These are phyloP conservation scores for Ivindomyrus marchei DNA, from an alignment of 2,113 vertebrate genomes.

Conservation along the genomic window DNA sequence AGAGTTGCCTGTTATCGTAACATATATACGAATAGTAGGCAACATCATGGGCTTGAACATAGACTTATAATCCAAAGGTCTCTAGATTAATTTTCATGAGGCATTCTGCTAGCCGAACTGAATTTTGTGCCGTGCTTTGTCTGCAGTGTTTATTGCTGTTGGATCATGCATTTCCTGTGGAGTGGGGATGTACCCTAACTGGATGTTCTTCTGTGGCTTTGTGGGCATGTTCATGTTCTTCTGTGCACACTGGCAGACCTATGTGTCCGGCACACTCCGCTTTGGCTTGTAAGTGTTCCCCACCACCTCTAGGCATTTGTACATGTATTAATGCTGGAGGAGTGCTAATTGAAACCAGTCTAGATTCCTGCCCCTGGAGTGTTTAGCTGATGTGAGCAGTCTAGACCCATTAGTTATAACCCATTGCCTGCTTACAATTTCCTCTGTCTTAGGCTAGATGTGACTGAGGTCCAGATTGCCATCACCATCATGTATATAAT, in stretches of 20 bases:
- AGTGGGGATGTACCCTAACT: slow-evolving; percentile 73
- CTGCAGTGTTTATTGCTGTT: slow-evolving; percentile 81
- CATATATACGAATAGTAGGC: neutral
- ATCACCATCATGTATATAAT: slow-evolving; percentile 76
- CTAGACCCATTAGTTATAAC: neutral
- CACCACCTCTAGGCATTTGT: neutral
- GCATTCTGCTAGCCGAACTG: neutral
- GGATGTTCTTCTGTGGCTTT: slow-evolving; percentile 91
- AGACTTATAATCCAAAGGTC: neutral
- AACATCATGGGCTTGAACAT: neutral
- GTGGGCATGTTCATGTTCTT: slow-evolving; percentile 96
- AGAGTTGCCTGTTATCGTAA: neutral
- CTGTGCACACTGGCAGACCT: slow-evolving; percentile 98
- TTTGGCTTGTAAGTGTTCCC: slow-evolving; percentile 81
- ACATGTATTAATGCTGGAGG: neutral
- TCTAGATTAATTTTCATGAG: neutral
- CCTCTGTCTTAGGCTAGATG: slow-evolving; percentile 72
- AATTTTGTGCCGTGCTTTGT: slow-evolving; percentile 27
- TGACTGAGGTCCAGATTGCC: slow-evolving; percentile 87
- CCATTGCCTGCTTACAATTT: slow-evolving; percentile 1
- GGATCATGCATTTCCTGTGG: slow-evolving; percentile 79
- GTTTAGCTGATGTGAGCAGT: neutral
- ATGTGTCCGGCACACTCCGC: slow-evolving; percentile 85
- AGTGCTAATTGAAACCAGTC: neutral
- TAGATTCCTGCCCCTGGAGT: neutral